Conservation (phyloP, 2,797 vertebrate species). For the Taeniopygia guttata region DNA sequence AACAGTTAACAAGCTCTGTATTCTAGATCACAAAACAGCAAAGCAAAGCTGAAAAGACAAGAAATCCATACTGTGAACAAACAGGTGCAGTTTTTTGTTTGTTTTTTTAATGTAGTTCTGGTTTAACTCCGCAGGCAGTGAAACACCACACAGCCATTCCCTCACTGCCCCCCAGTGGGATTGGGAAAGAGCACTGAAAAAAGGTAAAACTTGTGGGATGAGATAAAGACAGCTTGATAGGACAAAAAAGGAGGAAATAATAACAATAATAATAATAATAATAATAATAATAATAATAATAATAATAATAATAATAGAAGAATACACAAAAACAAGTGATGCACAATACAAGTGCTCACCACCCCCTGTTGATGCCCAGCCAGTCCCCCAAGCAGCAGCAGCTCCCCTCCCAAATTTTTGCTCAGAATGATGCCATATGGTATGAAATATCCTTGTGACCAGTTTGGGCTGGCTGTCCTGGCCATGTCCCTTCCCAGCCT, state of each 20-base stretch:
- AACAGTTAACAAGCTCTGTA: not conserved
- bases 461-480: not conserved
- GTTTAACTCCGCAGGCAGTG: not conserved
- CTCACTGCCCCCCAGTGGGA: not conserved
- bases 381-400: not conserved
- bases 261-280: not conserved
- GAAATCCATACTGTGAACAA: not conserved
- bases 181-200: not conserved
- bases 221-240: not conserved
- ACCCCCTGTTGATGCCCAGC: not conserved
- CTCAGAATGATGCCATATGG: not conserved
- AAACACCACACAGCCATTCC: not conserved
- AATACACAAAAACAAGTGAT: not conserved
- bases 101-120: not conserved
- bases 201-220: not conserved
- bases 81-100: not conserved
- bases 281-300: not conserved
- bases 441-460: not conserved
- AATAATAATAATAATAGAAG: not conserved
- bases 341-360: not conserved
- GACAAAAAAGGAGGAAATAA: not conserved
- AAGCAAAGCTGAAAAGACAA: conserved; percentile 18
- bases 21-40: not conserved
- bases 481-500: not conserved
- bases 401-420: not conserved